phyloP scores from a whole-genome alignment of 2,888 invertebrate species.

The Drosophila formosana region DNA sequence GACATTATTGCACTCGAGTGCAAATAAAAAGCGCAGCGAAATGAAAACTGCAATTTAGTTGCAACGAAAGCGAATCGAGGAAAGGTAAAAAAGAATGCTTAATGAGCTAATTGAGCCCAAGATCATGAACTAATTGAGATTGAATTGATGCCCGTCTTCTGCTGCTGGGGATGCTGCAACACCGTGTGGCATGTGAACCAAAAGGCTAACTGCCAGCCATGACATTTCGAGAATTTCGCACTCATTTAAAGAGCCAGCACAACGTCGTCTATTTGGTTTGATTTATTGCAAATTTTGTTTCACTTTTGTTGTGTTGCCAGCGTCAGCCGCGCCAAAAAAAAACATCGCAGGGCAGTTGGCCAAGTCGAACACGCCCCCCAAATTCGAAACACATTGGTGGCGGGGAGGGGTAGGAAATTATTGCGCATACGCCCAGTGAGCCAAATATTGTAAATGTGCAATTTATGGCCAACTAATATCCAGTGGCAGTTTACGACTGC shows the following conservation, averaged over 20 bases:
- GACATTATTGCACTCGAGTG: too few relatives aligned
- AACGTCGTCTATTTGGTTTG: conserved; percentile 65
- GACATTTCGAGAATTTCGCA: conserved; percentile 76
- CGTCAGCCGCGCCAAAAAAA: conserved; percentile 31
- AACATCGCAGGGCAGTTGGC: conserved; percentile 49
- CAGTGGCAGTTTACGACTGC: conserved; percentile 58
- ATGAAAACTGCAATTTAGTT: too few relatives aligned
- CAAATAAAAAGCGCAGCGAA: too few relatives aligned
- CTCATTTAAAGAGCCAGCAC: conserved; percentile 60
- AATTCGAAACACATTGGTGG: conserved; percentile 7
- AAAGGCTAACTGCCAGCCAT: conserved; percentile 75
- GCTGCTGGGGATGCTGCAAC: conserved; percentile 33
- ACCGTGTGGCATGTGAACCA: conserved; percentile 50
- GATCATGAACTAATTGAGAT: not conserved
- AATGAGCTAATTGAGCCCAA: not conserved
- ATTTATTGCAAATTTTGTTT: conserved; percentile 61
- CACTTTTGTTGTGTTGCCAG: conserved; percentile 32
- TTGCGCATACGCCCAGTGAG: conserved; percentile 66
- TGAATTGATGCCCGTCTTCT: not conserved
- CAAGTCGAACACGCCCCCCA: conserved; percentile 51
- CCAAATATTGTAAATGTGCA: conserved; percentile 54
- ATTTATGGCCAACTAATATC: conserved; percentile 61
- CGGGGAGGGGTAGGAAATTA: not conserved
- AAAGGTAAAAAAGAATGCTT: too few relatives aligned
- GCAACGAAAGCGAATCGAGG: too few relatives aligned